A percentile compares a stretch with the other conserved stretches of the same genome.
Conservation (phyloP, 2,888 invertebrate genomes). For the Drosophila differens region DNA sequence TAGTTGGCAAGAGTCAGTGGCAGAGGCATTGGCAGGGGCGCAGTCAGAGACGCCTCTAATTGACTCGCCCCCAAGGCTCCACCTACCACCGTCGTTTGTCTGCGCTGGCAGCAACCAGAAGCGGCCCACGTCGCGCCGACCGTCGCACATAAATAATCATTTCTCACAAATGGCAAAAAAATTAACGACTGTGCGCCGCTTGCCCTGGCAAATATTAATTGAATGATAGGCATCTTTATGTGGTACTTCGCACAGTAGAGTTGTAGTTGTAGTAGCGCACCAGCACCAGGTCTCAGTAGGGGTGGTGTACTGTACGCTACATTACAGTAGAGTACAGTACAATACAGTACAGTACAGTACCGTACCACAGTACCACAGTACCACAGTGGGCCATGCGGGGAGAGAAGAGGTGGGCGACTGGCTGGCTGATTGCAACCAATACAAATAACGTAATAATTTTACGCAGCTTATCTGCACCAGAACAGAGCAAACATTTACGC, state of each 20-base stretch:
- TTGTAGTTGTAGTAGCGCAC: neutral
- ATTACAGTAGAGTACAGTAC: neutral
- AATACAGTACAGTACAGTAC: neutral
- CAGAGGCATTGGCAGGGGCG: neutral
- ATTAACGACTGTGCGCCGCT: slow-evolving; percentile 42
- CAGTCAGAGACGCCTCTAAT: slow-evolving; percentile 2
- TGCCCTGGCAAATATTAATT: slow-evolving; percentile 75
- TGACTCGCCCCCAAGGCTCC: slow-evolving; percentile 42
- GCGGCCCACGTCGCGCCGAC: slow-evolving; percentile 25
- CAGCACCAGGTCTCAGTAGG: neutral
- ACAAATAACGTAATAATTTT: slow-evolving; percentile 84
- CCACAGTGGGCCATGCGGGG: too few relatives aligned
- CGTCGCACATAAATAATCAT: slow-evolving; percentile 62
- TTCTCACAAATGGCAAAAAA: slow-evolving; percentile 58
- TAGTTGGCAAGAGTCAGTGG: slow-evolving; percentile 30
- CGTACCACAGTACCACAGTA: neutral
- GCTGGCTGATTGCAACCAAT: slow-evolving; percentile 78
- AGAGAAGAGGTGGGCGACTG: neutral
- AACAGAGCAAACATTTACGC: slow-evolving; percentile 85
- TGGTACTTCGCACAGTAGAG: slow-evolving; percentile 53
- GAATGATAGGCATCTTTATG: slow-evolving; percentile 82
- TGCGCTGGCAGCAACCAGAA: slow-evolving; percentile 11
- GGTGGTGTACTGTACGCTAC: neutral
- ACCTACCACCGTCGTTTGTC: slow-evolving; percentile 38
- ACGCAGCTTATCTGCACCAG: slow-evolving; percentile 83